Evolutionary conservation across 2,797 vertebrate species (phyloP).

Genomic region (Arctocebus calabarensis): DNA sequence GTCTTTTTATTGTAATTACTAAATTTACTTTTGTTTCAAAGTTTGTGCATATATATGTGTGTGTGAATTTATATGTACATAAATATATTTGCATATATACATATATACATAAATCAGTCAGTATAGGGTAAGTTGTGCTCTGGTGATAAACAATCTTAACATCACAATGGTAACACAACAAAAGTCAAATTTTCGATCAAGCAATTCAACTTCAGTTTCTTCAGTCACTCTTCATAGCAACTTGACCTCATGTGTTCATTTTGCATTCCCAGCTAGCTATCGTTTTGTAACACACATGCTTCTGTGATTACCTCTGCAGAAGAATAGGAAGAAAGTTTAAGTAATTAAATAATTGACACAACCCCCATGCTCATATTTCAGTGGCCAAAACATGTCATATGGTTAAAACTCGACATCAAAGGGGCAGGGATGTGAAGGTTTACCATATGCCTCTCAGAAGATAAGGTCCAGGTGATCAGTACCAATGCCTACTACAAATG

Average conservation of each 20-base stretch:
- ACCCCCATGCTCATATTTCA: neutral
- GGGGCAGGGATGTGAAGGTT: neutral
- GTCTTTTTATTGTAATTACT: neutral
- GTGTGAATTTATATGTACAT: too few species aligned
- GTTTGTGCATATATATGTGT: neutral
- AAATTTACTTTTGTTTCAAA: slow-evolving; percentile 17
- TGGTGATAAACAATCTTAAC: neutral
- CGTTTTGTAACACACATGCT: neutral
- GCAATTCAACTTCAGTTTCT: neutral
- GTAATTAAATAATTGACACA: neutral
- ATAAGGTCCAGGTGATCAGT: neutral
- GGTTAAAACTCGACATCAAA: neutral
- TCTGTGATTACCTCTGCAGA: neutral
- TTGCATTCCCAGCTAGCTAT: neutral
- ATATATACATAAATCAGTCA: neutral
- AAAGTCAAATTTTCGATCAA: neutral
- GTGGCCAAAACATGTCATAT: neutral
- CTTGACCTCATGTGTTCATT: neutral
- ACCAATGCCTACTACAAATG: neutral
- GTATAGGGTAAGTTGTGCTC: neutral
- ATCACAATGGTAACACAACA: neutral
- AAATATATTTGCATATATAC: too few species aligned
- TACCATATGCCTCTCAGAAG: neutral
- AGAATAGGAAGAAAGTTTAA: neutral
- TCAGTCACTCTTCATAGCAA: neutral